Evolutionary conservation across 2,888 invertebrate genomes (phyloP), one percentile per base, ranked within the genome.

Genomic region (Leptinotarsa haldemani): DNA sequence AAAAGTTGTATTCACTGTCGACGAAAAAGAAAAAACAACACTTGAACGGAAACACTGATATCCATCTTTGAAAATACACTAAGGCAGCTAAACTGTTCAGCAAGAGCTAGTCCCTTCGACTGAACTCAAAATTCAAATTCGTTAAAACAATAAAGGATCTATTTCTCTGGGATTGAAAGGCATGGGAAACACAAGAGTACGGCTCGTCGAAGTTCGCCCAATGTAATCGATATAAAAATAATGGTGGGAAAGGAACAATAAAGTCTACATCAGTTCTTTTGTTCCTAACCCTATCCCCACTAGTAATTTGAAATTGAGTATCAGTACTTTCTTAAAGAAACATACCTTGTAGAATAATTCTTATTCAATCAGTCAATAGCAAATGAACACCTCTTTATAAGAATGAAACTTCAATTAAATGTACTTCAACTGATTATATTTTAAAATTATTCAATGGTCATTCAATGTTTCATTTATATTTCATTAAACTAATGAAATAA

Each of bases 221-320:
- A 58, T 69, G 65, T n/a, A 53, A 58, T 69, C 73, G 58, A 73
- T 69, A 50, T 46, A 48, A 66, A 68, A 66, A 30, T 40, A 22
- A 65, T 73, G 69, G 73, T 69, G 65, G 73, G 69, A 65, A 65
- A 18, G n/a, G 30, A 73, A 69, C 68, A 61, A 64, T 67, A 16
- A 18, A 25, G 16, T 15, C 9, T 20, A 18, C 4, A 50, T 50
- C 48, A 15, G 13, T 12, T 48, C 50, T 50, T 50, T 50, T 50
- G 50, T 50, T 50, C 50, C n/a, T 50, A 40, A 40, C 40, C 40
- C 12, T 40, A 40, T 9, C 0, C 7, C 2, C 12, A 40, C 40
- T 40, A 12, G 40, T 7, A 7, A 30, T 7, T 30, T 30, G 30
- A 30, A 30, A 30, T 12, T 40, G 9, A 40, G 40, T 40, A 40